Conservation (phyloP, 2,113 vertebrate genomes). For the Hyla sarda region DNA sequence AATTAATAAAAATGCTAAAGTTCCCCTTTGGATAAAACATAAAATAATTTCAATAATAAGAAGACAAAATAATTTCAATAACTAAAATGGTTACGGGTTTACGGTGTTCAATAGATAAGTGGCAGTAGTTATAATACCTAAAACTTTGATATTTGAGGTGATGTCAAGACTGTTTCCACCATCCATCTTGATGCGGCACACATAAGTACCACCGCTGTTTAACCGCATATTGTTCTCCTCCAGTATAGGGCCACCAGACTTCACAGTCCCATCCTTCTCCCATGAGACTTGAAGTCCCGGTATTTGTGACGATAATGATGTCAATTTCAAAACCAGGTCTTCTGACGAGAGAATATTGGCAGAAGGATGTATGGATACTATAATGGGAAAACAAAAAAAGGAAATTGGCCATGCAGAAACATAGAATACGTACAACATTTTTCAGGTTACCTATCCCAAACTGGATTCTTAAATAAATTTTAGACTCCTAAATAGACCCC, state of each 20-base stretch:
- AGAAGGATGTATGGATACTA: constrained; percentile 12
- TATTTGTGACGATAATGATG: neutral
- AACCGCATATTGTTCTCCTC: neutral
- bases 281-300: neutral
- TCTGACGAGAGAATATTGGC: neutral
- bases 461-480: too few species aligned
- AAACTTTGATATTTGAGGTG: neutral
- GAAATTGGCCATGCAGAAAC: neutral
- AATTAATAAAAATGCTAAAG: too few species aligned
- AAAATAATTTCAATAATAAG: too few species aligned
- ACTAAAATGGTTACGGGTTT: too few species aligned
- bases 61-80: too few species aligned
- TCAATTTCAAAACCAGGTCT: neutral
- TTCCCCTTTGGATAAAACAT: too few species aligned
- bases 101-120: too few species aligned
- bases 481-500: too few species aligned
- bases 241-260: neutral
- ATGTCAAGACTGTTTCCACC: neutral
- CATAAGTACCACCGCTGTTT: neutral
- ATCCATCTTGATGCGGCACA: neutral
- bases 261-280: neutral
- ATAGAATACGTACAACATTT: neutral
- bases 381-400: neutral
- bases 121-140: neutral
- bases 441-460: too few species aligned